These are phyloP conservation scores for Armadillidium nasatum DNA, from an alignment of 1,140 invertebrate genomes.

Conservation along the genomic window DNA sequence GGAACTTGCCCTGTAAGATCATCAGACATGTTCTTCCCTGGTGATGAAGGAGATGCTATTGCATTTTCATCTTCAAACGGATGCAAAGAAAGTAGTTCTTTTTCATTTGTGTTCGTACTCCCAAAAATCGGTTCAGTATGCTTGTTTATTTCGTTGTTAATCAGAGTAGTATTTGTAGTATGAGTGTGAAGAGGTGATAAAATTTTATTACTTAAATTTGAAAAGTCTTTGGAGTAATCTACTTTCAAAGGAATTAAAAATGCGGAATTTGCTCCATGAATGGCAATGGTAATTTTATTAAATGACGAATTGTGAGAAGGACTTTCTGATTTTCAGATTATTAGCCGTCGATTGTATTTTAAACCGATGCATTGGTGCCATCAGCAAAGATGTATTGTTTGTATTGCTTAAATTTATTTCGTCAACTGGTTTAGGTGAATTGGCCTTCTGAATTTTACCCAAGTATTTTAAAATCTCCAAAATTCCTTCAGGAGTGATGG, in stretches of 20 bases:
- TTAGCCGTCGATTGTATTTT: neutral
- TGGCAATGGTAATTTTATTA: neutral
- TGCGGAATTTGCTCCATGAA: neutral
- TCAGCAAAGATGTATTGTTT: neutral
- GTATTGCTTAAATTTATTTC: neutral
- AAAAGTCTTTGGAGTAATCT: neutral
- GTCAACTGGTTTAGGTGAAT: neutral
- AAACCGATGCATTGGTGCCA: neutral
- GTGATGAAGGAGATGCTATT: too few species aligned
- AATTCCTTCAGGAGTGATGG: neutral
- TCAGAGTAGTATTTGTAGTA: too few species aligned
- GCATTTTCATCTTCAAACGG: too few species aligned
- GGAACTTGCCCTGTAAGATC: too few species aligned
- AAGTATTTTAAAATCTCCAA: constrained; percentile 4
- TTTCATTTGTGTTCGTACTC: too few species aligned
- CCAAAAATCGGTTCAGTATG: too few species aligned
- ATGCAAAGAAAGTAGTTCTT: too few species aligned
- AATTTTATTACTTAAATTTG: too few species aligned
- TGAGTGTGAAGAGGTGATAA: too few species aligned
- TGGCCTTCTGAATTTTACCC: neutral
- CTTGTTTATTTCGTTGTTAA: too few species aligned
- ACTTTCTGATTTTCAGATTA: neutral
- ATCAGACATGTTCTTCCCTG: too few species aligned
- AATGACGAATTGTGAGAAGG: neutral
- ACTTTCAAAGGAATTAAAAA: neutral